Conservation (phyloP, 2,888 invertebrate species). For the Hemithea aestivaria region DNA sequence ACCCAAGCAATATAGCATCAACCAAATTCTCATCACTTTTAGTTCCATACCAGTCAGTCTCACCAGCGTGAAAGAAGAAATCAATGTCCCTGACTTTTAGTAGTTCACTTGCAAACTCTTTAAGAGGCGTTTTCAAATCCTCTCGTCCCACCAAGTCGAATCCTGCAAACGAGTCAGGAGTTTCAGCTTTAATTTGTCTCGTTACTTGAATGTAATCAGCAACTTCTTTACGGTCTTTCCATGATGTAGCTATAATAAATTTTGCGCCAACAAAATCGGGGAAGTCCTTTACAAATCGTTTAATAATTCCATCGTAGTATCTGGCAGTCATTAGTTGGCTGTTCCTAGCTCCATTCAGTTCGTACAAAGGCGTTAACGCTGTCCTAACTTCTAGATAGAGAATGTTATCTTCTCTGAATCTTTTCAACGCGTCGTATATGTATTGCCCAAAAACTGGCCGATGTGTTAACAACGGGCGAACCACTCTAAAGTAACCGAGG, state of each 20-base stretch:
- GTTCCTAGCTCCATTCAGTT: conserved; percentile 80
- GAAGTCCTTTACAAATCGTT: conserved; percentile 78
- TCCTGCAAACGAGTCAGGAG: conserved; percentile 85
- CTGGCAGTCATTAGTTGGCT: conserved; percentile 75
- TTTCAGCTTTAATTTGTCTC: conserved; percentile 58
- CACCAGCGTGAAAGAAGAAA: conserved; percentile 90
- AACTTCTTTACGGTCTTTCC: conserved; percentile 57
- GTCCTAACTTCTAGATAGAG: conserved; percentile 85
- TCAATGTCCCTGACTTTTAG: conserved; percentile 70
- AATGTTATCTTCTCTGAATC: conserved; percentile 82
- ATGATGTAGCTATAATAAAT: conserved; percentile 83
- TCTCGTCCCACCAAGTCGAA: conserved; percentile 91
- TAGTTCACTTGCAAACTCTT: conserved; percentile 80
- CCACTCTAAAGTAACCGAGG: conserved; percentile 71
- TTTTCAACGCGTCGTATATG: conserved; percentile 80
- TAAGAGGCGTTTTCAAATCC: conserved; percentile 82
- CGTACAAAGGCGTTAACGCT: conserved; percentile 81
- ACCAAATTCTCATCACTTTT: conserved; percentile 85
- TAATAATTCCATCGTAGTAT: conserved; percentile 77
- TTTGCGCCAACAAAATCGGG: conserved; percentile 84
- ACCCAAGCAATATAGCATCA: conserved; percentile 86
- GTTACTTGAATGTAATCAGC: conserved; percentile 62
- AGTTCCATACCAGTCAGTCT: conserved; percentile 86
- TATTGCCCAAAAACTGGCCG: conserved; percentile 83
- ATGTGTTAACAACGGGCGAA: conserved; percentile 77